Evolutionary conservation across 2,888 invertebrate genomes (phyloP), one percentile per base, ranked within the genome.

Genomic region (Ptycholaimellus sp.): DNA sequence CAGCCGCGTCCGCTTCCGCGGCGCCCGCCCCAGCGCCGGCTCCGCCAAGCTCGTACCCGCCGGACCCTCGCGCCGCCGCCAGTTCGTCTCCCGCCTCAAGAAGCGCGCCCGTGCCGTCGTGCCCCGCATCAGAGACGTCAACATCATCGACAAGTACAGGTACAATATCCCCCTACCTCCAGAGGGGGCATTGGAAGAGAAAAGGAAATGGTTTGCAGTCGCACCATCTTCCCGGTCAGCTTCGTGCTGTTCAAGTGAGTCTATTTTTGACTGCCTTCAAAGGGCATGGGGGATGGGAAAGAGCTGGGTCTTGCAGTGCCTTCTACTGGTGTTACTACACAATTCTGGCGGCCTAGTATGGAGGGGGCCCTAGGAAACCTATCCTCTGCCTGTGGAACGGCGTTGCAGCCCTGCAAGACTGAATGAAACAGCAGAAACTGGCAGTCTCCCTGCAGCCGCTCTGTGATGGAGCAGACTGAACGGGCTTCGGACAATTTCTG

Each of bases 101-200:
- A 9, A n/a, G n/a, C n/a, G n/a, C n/a, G n/a, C 46, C 45, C 6
- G 46, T 31, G 16, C 22, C 27, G 40, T 43, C 39, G 73, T 83
- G 70, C 83, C 83, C n/a, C 78, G 76, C 64, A 83, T 93, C 48
- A 76, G 83, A 52, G 87, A 93, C 62, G 87, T 93, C 42, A 93
- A 93, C 61, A 74, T 87, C 48, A 93, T 93, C 55, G 93, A 93
- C 65, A 85, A 85, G 54, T 90, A 85, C 61, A 87, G 87, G 22
- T 69, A 87, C 48, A 73, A 87, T 53, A 70, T 13, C n/a, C n/a
- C n/a, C n/a, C n/a, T n/a, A n/a, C n/a, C n/a, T n/a, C n/a, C n/a
- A n/a, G n/a, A n/a, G n/a, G n/a, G n/a, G n/a, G n/a, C n/a, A n/a
- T n/a, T n/a, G n/a, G n/a, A n/a, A n/a, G n/a, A n/a, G n/a, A n/a